Base-by-base conservation (phyloP, 2,888 invertebrate genomes). In the Acrobasis suavella region DNA sequence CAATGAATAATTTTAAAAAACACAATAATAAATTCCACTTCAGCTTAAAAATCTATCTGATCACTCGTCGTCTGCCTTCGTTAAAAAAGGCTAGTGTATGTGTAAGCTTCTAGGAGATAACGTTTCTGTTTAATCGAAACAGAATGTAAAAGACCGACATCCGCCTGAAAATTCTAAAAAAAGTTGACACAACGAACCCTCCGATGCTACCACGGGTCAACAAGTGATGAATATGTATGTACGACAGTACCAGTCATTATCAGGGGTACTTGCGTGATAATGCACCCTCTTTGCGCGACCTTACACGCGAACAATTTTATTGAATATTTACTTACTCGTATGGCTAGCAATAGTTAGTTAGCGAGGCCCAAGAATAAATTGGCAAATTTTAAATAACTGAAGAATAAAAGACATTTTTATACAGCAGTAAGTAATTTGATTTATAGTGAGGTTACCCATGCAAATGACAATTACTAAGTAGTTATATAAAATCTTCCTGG, bases 211-310 rank as follows among this genome's bases (percentile, higher is more conserved):
- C 17, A 16, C 39, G 16, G 55, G 55, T 56, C 55, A 38, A 56
- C 55, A 9, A 42, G 38, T 56, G 55, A 56, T 56, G 39, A 56
- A 56, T 56, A 56, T 56, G 16, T 56, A 56, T 56, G 39, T 42
- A 56, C 12, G 10, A 42, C 0, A 14, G 17, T 42, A 56, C 52
- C 22, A 62, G 62, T 56, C 55, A 55, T 55, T 55, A 55, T 62
- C 55, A 62, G 62, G 61, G 55, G 62, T 54, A 50, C 49, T 54
- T 55, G 62, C 62, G 62, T 62, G 62, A 62, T 49, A n/a, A 38
- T 62, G 54, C 49, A 54, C 55, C 62, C 62, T 62, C 54, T 55
- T 55, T 54, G 54, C 46, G 16, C 38, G n/a, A 50, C 50, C 62
- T 55, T 46, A 32, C 54, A 54, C 16, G 56, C 54, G 32, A 60